phyloP scores from a whole-genome alignment of 1,140 invertebrate genomes.

The Trichonephila inaurata region DNA sequence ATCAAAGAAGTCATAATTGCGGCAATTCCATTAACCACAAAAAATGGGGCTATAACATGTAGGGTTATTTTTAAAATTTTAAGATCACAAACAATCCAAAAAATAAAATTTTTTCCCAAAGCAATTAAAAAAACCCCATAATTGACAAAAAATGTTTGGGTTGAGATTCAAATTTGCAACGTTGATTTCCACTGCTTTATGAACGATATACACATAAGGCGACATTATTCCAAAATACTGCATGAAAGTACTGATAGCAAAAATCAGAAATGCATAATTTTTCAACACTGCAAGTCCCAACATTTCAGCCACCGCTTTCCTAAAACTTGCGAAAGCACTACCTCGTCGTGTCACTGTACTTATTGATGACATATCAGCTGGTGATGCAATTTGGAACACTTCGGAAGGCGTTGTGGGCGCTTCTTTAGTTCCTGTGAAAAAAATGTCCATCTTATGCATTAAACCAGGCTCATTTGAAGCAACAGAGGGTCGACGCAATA shows the following conservation, averaged over 20 bases:
- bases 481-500: not conserved
- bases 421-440: not conserved
- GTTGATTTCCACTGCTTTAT: conserved; percentile 57
- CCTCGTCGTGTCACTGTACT: not conserved
- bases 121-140: conserved; percentile 95
- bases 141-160: conserved; percentile 89
- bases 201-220: conserved; percentile 91
- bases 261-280: conserved; percentile 92
- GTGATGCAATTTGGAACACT: not conserved
- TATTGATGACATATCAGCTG: not conserved
- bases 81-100: conserved; percentile 90
- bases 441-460: not conserved
- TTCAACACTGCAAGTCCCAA: conserved; percentile 91
- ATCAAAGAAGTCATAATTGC: conserved; percentile 89
- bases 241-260: conserved; percentile 93
- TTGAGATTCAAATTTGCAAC: conserved; percentile 79
- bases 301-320: conserved; percentile 82
- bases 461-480: not conserved
- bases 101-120: no score
- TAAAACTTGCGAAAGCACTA: not conserved
- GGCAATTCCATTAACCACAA: conserved; percentile 91
- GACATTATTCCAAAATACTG: conserved; percentile 98
- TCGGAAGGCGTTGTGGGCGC: no score
- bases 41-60: conserved; percentile 93
- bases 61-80: conserved; percentile 88